phyloP scores from a whole-genome alignment of 2,113 vertebrate species.

The Corynorhinus townsendii region DNA sequence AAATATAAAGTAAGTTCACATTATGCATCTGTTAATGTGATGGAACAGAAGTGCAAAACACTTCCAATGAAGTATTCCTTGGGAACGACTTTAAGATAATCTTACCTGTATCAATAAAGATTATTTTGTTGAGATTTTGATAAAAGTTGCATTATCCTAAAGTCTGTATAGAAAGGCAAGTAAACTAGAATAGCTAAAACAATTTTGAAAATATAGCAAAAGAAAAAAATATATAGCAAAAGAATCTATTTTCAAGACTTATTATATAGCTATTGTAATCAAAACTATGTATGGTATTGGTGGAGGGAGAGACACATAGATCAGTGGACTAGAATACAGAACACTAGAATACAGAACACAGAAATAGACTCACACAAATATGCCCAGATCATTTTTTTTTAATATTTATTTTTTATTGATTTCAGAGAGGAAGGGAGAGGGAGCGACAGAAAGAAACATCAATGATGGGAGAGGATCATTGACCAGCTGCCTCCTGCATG shows the following conservation, averaged over 20 bases:
- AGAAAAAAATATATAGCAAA: background rate
- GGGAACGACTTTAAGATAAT: background rate
- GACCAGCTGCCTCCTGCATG: no score
- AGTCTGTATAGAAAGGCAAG: background rate
- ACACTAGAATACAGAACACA: no score
- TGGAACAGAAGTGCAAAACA: background rate
- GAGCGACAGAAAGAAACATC: no score
- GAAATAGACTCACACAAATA: no score
- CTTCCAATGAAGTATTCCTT: background rate
- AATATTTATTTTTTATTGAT: no score
- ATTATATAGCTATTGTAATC: background rate
- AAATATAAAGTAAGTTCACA: background rate
- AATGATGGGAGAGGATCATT: no score
- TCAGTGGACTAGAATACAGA: background rate
- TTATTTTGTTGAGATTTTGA: no score
- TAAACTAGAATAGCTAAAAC: background rate
- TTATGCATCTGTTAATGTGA: background rate
- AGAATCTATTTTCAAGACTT: background rate
- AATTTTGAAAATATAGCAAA: background rate
- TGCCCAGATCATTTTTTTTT: no score
- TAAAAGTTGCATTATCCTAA: background rate
- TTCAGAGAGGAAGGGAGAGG: no score
- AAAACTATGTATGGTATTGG: background rate
- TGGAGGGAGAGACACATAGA: background rate
- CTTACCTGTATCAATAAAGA: no score